A percentile compares a stretch with the other conserved stretches of the same genome.
These are phyloP conservation scores for Jordanella pulchra DNA, from an alignment of 2,797 vertebrate genomes.

Conservation along the genomic window DNA sequence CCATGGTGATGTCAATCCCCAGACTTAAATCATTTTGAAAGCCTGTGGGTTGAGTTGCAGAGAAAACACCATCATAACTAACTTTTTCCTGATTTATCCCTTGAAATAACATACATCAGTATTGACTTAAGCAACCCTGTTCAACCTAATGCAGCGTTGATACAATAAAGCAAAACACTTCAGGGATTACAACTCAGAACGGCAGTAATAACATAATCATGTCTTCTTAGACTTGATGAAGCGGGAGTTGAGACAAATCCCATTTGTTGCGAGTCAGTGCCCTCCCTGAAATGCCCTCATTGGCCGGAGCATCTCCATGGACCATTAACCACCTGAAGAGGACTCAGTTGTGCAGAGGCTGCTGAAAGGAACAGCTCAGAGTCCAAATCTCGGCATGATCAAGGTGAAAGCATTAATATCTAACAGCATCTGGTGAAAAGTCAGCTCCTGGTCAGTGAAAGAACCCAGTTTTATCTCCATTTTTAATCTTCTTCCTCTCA, in stretches of 20 bases:
- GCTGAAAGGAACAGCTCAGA: slow-evolving; percentile 14
- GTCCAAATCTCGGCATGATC: slow-evolving; percentile 11
- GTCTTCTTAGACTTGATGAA: slow-evolving; percentile 56
- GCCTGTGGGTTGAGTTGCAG: background rate
- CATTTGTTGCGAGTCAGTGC: slow-evolving; percentile 53
- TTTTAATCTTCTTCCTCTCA: slow-evolving; percentile 49
- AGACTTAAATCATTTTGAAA: background rate
- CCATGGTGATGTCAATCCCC: background rate
- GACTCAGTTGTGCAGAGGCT: slow-evolving; percentile 1
- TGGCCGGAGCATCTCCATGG: slow-evolving; percentile 6
- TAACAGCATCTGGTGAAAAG: slow-evolving; percentile 17
- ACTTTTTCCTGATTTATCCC: background rate
- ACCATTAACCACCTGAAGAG: slow-evolving; percentile 1
- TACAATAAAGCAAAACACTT: slow-evolving; percentile 31
- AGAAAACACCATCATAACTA: background rate
- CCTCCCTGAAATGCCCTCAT: slow-evolving; percentile 13
- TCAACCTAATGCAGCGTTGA: slow-evolving; percentile 26
- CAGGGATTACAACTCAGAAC: slow-evolving; percentile 54
- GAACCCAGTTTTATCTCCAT: slow-evolving; percentile 18
- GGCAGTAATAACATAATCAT: slow-evolving; percentile 53
- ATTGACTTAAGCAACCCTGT: slow-evolving; percentile 7
- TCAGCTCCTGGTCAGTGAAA: slow-evolving; percentile 20
- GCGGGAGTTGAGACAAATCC: slow-evolving; percentile 56
- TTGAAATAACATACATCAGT: slow-evolving; percentile 3
- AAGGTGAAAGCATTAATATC: slow-evolving; percentile 9